A percentile compares a stretch with the other conserved stretches of the same genome.
phyloP scores from a whole-genome alignment of 2,888 invertebrate species.

The Xanthorhoe designata region DNA sequence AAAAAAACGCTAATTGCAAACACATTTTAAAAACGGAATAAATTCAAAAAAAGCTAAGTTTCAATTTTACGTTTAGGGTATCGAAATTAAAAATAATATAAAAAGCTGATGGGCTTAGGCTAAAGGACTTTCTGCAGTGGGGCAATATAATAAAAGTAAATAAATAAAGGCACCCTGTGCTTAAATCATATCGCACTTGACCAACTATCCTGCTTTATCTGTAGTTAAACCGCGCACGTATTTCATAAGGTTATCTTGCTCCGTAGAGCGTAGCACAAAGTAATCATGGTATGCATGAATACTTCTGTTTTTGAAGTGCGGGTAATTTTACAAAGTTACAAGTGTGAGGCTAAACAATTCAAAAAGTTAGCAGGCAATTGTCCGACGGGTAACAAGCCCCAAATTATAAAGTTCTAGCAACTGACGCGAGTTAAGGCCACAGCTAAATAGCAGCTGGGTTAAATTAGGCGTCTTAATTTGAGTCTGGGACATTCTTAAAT shows the following conservation, averaged over 20 bases:
- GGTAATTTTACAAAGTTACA: constrained; percentile 26
- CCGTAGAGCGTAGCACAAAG: constrained; percentile 19
- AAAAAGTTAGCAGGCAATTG: constrained; percentile 45
- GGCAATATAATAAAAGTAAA: background rate
- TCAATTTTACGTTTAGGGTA: background rate
- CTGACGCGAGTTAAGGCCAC: constrained; percentile 17
- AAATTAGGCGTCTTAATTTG: constrained; percentile 1
- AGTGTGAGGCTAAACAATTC: constrained; percentile 42
- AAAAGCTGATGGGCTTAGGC: background rate
- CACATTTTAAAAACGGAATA: background rate
- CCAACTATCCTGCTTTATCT: constrained; percentile 6
- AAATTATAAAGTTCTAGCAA: constrained; percentile 44
- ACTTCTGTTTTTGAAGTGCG: constrained; percentile 27
- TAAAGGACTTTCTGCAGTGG: background rate
- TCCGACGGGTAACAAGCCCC: constrained; percentile 43
- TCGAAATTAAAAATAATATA: background rate
- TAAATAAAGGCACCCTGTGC: too few species aligned
- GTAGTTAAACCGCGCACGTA: constrained; percentile 18
- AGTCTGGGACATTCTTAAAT: background rate
- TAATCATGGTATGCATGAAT: constrained; percentile 24
- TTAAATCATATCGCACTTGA: constrained; percentile 7
- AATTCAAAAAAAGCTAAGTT: background rate
- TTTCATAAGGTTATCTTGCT: constrained; percentile 26
- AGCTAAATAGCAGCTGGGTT: constrained; percentile 14
- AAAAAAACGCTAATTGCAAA: constrained; percentile 20